Base-by-base conservation (phyloP, 2,888 invertebrate species). In the Crepidodera aurea region DNA sequence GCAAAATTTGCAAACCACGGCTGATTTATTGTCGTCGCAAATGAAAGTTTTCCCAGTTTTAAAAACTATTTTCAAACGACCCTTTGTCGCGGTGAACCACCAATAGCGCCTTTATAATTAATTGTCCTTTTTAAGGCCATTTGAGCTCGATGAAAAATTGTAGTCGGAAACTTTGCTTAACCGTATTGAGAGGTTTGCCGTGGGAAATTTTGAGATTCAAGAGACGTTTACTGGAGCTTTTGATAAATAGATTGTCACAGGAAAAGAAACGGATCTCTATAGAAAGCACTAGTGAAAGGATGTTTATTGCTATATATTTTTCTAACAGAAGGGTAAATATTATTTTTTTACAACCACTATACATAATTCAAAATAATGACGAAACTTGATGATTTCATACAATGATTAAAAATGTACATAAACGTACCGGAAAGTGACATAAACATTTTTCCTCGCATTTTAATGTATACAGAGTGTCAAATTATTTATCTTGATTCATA, bases 61-160 rank as follows among this genome's bases (percentile, higher is more conserved):
- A 57, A 48, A 57, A 57, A 57, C 57, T 57, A 57, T 57, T 57
- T 57, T 50, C 39, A 7, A 50, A 48, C 57, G 25, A 27, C 10
- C 39, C 48, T 57, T 57, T 57, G 48, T 48, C 37, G 37, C 56
- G 13, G 12, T 46, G 18, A 56, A 46, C 46, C 48, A 16, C 48
- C 57, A 50, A 57, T 57, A 39, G 48, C 37, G 48, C 39, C 39
- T 27, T 48, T 39, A 48, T 57, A 57, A 57, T 57, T 57, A 57
- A 57, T 57, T 57, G 57, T 57, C 18, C 57, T 57, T 48, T 56
- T 57, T 57, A 39, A 48, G 37, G 48, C 32, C 48, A 34, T 57
- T 57, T 37, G 39, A 57, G 15, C 56, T 10, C 48, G 57, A 50
- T 48, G 57, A 57, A 57, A 57, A 57, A 57, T 57, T 42, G 57